Percentiles rank a stretch among this genome's conserved stretches.
Evolutionary conservation across 2,888 invertebrate genomes (phyloP).

Genomic region (Philhelius pedissequus): DNA sequence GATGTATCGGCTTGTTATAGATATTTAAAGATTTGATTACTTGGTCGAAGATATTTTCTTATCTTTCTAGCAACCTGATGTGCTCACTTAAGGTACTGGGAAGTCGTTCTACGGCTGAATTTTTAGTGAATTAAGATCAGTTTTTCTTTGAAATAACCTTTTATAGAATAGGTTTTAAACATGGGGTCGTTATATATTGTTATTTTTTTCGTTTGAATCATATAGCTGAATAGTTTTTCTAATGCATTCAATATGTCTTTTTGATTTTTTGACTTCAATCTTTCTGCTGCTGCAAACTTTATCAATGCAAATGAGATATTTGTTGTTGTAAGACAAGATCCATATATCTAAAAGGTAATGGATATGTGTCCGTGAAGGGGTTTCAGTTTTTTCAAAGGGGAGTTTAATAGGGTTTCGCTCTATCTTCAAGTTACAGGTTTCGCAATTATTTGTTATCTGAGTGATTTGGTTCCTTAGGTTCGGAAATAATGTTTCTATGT

Average conservation of each 20-base stretch:
- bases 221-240: neutral
- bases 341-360: neutral
- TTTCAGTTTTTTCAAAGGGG: neutral
- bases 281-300: neutral
- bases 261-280: neutral
- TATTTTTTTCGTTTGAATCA: too few species aligned
- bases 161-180: neutral
- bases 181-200: too few species aligned
- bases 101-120: slow-evolving; percentile 40
- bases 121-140: slow-evolving; percentile 23
- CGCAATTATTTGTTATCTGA: neutral
- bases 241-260: neutral
- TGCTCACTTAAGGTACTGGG: neutral
- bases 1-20: too few species aligned
- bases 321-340: neutral
- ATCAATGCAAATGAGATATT: neutral
- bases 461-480: neutral
- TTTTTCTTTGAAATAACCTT: neutral
- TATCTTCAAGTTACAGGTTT: neutral
- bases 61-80: neutral
- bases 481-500: neutral
- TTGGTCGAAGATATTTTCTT: neutral
- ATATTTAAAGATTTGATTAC: too few species aligned
- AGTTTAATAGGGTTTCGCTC: too few species aligned
- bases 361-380: neutral